A percentile compares a stretch with the other conserved stretches of the same genome.
These are phyloP conservation scores for Opisthocomus hoazin DNA, from an alignment of 2,113 vertebrate genomes.

Conservation along the genomic window DNA sequence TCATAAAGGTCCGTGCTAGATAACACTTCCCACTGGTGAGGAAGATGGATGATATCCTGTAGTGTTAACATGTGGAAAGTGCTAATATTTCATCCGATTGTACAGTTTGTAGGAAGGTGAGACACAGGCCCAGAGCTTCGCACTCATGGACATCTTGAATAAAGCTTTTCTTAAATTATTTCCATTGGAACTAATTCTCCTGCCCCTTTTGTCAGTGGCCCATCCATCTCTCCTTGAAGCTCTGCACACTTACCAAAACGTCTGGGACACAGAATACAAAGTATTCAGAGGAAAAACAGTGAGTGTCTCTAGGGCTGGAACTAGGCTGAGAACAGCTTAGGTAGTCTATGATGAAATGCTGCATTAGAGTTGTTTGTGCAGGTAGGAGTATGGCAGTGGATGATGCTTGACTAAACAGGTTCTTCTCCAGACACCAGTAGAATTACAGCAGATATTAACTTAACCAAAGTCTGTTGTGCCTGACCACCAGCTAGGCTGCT, in stretches of 20 bases:
- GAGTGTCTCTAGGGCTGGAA: background rate
- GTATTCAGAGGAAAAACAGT: background rate
- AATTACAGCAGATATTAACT: background rate
- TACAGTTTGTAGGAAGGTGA: constrained; percentile 19
- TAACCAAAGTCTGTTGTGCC: background rate
- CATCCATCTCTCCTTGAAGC: constrained; percentile 10
- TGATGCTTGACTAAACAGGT: background rate
- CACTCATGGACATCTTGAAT: constrained; percentile 26
- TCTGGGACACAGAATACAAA: background rate
- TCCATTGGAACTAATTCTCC: constrained; percentile 50
- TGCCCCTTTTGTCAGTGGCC: constrained; percentile 31
- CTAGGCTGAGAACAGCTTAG: background rate
- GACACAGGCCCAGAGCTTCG: background rate
- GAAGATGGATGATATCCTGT: constrained; percentile 46
- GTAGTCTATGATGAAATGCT: background rate
- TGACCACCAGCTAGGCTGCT: background rate
- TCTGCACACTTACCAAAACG: background rate
- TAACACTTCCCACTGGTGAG: constrained; percentile 20
- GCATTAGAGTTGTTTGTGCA: background rate
- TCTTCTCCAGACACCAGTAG: background rate
- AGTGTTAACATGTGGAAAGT: constrained; percentile 35
- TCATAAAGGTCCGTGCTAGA: background rate
- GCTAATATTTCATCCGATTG: constrained; percentile 34
- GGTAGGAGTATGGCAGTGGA: background rate
- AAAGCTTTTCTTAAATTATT: constrained; percentile 46